Percentiles rank a stretch among this genome's conserved stretches.
Conservation (phyloP, 2,113 vertebrate genomes). For the Drymodes brunneopygia region DNA sequence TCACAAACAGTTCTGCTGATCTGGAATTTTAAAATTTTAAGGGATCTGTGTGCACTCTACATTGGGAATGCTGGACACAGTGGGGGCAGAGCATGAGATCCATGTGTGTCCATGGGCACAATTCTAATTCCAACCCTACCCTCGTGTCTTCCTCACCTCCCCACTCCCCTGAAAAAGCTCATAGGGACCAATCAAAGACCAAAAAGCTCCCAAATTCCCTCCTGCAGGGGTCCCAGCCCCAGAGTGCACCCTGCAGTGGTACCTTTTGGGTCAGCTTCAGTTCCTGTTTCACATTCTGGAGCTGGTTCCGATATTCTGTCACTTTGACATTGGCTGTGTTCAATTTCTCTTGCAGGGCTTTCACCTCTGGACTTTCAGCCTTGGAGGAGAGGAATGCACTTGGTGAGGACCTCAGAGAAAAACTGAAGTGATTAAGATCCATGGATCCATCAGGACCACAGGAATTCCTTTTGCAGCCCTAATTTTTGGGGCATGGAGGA, state of each 20-base stretch:
- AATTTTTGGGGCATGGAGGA: not conserved
- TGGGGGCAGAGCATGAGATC: not conserved
- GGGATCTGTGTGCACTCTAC: not conserved
- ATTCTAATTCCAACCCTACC: not conserved
- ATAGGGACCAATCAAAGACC: not conserved
- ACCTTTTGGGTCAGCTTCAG: slow-evolving; percentile 91
- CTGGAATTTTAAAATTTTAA: not conserved
- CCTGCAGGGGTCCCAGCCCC: not conserved
- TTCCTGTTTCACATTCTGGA: slow-evolving; percentile 84
- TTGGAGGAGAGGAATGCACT: not conserved
- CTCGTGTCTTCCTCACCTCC: not conserved
- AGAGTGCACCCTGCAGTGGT: not conserved
- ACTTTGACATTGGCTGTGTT: slow-evolving; percentile 80
- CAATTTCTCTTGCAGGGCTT: slow-evolving; percentile 85
- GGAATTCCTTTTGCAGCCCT: not conserved
- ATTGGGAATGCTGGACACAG: not conserved
- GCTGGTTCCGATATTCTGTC: slow-evolving; percentile 87
- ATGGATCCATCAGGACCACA: not conserved
- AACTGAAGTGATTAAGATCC: not conserved
- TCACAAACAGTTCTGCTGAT: not conserved
- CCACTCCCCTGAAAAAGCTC: not conserved
- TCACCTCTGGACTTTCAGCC: slow-evolving; percentile 75
- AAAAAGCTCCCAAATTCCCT: not conserved
- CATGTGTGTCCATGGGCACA: fast-evolving
- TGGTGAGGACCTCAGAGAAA: not conserved